Evolutionary conservation across 2,888 invertebrate genomes (phyloP).

Genomic region (Argyresthia goedartella): DNA sequence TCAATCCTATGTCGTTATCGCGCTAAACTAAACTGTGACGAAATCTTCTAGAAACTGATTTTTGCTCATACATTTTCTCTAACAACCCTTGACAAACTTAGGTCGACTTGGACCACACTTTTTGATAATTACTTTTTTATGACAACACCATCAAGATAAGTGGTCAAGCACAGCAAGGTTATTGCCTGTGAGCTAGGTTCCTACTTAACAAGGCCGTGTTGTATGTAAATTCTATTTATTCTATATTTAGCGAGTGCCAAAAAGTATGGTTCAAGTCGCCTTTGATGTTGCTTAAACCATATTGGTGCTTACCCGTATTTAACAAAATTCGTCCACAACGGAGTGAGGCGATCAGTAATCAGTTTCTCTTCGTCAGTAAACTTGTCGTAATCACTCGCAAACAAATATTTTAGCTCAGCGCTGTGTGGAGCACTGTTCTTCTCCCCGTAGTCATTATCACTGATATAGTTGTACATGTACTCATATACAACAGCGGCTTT

Average conservation of each 20-base stretch:
- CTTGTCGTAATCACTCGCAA: constrained; percentile 15
- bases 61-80: no score
- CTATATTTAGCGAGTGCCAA: not conserved
- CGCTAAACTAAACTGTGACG: not conserved
- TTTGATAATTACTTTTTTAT: no score
- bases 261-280: not conserved
- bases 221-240: not conserved
- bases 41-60: not conserved
- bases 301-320: constrained; percentile 1
- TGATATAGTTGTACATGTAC: not conserved
- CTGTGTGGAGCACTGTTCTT: constrained; percentile 19
- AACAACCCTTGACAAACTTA: no score
- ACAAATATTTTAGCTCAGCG: constrained; percentile 45
- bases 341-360: constrained; percentile 35
- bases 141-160: no score
- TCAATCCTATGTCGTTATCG: not conserved
- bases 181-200: not conserved
- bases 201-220: not conserved
- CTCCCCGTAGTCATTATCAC: not conserved
- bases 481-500: not conserved
- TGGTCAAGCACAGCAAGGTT: no score
- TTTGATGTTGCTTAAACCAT: not conserved
- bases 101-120: no score
- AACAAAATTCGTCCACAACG: constrained; percentile 31
- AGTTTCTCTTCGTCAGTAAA: constrained; percentile 30